Conservation (phyloP, 2,113 vertebrate genomes). For the Oceanodroma tethys region DNA sequence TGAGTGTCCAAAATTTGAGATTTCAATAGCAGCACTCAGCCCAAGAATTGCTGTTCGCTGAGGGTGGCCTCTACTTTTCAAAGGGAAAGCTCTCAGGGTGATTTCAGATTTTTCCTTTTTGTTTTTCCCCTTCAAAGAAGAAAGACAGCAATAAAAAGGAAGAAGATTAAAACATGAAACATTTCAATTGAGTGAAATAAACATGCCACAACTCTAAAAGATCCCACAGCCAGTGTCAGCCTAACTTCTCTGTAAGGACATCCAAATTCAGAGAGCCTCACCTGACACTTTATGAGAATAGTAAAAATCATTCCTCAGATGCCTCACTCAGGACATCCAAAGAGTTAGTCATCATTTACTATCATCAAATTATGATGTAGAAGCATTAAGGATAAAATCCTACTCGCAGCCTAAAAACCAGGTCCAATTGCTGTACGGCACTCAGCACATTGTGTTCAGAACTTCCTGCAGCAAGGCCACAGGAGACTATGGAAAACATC, state of each 20-base stretch:
- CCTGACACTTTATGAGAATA: background rate
- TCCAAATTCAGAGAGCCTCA: background rate
- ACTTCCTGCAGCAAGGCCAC: background rate
- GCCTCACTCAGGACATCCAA: background rate
- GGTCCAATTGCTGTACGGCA: background rate
- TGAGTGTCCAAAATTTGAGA: background rate
- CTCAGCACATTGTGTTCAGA: background rate
- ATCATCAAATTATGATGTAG: background rate
- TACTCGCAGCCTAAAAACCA: rapidly evolving
- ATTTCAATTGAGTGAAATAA: background rate
- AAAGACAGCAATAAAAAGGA: background rate
- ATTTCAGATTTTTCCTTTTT: background rate
- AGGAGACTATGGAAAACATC: background rate
- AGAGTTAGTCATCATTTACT: background rate
- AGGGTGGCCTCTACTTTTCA: background rate
- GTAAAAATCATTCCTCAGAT: background rate
- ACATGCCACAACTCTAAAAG: background rate
- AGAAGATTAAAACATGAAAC: background rate
- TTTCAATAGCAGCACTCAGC: background rate
- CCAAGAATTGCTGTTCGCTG: background rate
- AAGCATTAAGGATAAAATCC: background rate
- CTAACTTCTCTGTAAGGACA: background rate
- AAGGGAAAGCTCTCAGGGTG: background rate
- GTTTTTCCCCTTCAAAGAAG: background rate
- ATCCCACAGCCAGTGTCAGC: background rate